Conservation (phyloP, 2,888 invertebrate species). For the Lasioglossum malachurum region DNA sequence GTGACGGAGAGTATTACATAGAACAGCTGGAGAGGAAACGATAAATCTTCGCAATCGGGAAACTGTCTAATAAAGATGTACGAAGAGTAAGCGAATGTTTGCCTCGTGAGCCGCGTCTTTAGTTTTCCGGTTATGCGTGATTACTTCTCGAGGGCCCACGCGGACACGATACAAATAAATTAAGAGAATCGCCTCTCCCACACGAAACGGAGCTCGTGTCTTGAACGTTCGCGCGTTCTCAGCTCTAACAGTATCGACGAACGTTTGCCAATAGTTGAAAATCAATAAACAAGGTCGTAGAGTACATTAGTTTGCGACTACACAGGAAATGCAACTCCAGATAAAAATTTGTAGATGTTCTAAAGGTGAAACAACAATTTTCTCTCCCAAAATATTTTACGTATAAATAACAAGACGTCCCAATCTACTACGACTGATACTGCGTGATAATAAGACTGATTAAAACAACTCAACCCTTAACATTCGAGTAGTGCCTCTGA, state of each 20-base stretch:
- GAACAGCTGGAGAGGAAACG: background rate
- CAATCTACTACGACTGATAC: background rate
- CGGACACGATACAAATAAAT: constrained; percentile 16
- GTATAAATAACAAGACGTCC: background rate
- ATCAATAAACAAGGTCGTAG: background rate
- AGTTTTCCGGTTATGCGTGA: background rate
- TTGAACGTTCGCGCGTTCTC: background rate
- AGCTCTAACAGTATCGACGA: background rate
- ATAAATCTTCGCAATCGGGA: background rate
- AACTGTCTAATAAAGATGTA: background rate
- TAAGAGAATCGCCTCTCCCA: background rate
- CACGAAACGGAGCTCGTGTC: background rate
- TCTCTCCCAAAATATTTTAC: too few species aligned
- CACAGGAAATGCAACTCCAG: background rate
- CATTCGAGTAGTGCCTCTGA: too few species aligned
- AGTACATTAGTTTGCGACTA: background rate
- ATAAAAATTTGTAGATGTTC: background rate
- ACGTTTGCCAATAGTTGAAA: background rate
- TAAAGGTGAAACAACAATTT: background rate
- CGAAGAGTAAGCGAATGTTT: background rate
- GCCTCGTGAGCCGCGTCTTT: background rate
- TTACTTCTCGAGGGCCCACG: background rate
- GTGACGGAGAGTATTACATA: constrained; percentile 8
- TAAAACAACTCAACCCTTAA: too few species aligned
- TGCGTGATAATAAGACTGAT: too few species aligned